These are phyloP conservation scores for Fringilla coelebs DNA, from an alignment of 2,797 vertebrate genomes.

Conservation along the genomic window DNA sequence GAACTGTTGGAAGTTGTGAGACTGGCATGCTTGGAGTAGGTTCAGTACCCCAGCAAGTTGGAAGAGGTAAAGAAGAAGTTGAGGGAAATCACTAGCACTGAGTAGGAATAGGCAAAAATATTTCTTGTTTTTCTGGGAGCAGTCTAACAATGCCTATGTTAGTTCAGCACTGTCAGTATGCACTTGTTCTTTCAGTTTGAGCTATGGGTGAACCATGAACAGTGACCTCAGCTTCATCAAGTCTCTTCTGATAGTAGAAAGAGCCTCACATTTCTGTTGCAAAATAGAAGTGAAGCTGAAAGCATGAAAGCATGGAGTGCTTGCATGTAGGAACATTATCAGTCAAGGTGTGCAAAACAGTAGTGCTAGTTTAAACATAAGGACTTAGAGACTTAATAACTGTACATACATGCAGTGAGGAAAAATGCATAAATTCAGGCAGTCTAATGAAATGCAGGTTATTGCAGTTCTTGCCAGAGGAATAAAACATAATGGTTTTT, in stretches of 20 bases:
- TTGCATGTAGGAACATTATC: fast-evolving
- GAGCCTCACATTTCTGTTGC: not conserved
- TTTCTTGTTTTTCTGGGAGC: not conserved
- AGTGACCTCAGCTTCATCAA: not conserved
- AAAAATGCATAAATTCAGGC: not conserved
- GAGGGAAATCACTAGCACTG: not conserved
- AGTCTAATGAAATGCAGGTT: not conserved
- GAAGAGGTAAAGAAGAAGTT: not conserved
- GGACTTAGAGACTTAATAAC: not conserved
- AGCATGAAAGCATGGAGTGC: not conserved
- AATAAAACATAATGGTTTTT: not conserved
- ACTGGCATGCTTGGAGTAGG: not conserved
- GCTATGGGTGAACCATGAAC: not conserved
- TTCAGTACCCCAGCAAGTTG: not conserved
- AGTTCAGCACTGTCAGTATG: not conserved
- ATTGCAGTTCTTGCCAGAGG: not conserved
- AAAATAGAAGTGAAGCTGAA: not conserved
- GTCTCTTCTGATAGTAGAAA: not conserved
- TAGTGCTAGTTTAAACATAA: not conserved
- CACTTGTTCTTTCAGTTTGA: not conserved
- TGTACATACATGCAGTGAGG: fast-evolving
- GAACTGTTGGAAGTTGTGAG: not conserved
- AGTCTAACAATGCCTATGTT: not conserved
- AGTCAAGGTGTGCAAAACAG: not conserved
- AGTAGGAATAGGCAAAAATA: not conserved